Percentiles rank a stretch among this genome's conserved stretches.
These are phyloP conservation scores for Caradrina clavipalpis DNA, from an alignment of 2,888 invertebrate species.

Conservation along the genomic window DNA sequence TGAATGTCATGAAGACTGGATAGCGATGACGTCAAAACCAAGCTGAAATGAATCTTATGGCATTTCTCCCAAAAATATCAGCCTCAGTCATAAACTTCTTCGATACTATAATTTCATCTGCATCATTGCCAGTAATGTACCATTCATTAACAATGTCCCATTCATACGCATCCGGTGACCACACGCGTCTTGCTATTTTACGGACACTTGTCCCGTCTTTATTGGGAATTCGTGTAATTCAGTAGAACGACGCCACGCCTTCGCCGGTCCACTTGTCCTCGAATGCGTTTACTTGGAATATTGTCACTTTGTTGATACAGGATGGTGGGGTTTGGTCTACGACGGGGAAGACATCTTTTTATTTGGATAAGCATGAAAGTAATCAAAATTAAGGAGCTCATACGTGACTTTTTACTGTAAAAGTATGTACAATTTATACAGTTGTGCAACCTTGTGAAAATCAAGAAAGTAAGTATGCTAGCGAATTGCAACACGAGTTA, in stretches of 20 bases:
- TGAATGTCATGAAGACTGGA: neutral
- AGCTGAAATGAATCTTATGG: neutral
- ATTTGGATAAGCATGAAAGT: neutral
- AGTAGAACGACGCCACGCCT: slow-evolving; percentile 74
- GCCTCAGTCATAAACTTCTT: slow-evolving; percentile 21
- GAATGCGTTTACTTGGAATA: slow-evolving; percentile 80
- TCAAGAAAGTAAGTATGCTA: no score
- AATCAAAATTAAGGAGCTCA: neutral
- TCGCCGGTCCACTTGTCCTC: slow-evolving; percentile 65
- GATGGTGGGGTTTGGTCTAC: slow-evolving; percentile 15
- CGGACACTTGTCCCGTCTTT: slow-evolving; percentile 77
- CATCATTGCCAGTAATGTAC: slow-evolving; percentile 67
- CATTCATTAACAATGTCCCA: slow-evolving; percentile 64
- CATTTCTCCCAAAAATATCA: slow-evolving; percentile 17
- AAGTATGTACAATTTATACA: no score
- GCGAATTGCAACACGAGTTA: no score
- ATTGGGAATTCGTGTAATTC: slow-evolving; percentile 82
- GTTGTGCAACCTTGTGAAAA: no score
- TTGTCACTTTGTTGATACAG: slow-evolving; percentile 70
- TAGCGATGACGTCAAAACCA: neutral
- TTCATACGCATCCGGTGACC: slow-evolving; percentile 80
- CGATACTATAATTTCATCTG: slow-evolving; percentile 48
- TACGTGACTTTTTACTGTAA: neutral
- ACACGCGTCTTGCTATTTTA: slow-evolving; percentile 78
- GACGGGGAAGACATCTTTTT: neutral